Evolutionary conservation across 92 coral and sea anemone species (phyloP).

Genomic region (Palythoa heliodiscus): DNA sequence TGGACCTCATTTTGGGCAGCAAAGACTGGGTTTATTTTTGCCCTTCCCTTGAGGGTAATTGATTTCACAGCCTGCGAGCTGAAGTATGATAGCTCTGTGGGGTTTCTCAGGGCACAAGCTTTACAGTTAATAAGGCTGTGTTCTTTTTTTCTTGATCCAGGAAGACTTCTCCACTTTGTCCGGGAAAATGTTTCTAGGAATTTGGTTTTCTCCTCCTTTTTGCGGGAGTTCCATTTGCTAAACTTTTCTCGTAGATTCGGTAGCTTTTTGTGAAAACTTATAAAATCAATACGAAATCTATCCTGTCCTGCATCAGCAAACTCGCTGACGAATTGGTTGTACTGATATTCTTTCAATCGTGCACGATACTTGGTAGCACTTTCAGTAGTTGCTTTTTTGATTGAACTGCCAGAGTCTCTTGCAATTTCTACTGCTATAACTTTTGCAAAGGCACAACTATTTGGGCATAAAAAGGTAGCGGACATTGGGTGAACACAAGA

Average conservation of each 20-base stretch:
- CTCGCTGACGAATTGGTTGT: slow-evolving; percentile 20
- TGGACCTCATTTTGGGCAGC: slow-evolving; percentile 37
- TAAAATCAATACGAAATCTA: slow-evolving; percentile 41
- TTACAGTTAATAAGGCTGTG: slow-evolving; percentile 47
- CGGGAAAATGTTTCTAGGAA: slow-evolving; percentile 59
- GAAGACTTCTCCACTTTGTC: no score
- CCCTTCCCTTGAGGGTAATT: slow-evolving; percentile 51
- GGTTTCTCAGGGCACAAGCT: no score
- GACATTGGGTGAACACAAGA: slow-evolving; percentile 35
- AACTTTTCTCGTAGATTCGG: slow-evolving; percentile 46
- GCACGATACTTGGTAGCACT: slow-evolving; percentile 52
- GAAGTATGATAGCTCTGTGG: no score
- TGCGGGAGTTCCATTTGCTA: slow-evolving; percentile 56
- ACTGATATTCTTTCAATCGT: slow-evolving; percentile 53
- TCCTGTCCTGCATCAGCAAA: slow-evolving; percentile 42
- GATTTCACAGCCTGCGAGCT: slow-evolving; percentile 41
- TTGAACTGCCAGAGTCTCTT: slow-evolving; percentile 21
- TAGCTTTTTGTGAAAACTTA: slow-evolving; percentile 51
- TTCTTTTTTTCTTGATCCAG: slow-evolving; percentile 43
- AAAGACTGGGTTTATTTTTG: slow-evolving; percentile 44
- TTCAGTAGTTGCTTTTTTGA: slow-evolving; percentile 42
- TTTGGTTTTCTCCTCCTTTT: slow-evolving; percentile 45
- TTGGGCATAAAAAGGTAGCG: slow-evolving; percentile 62
- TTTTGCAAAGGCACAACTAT: slow-evolving; percentile 64
- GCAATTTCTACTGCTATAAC: slow-evolving; percentile 49